Evolutionary conservation across 2,888 invertebrate genomes (phyloP), one percentile per base, ranked within the genome.

Genomic region (Cartodere bifasciata): DNA sequence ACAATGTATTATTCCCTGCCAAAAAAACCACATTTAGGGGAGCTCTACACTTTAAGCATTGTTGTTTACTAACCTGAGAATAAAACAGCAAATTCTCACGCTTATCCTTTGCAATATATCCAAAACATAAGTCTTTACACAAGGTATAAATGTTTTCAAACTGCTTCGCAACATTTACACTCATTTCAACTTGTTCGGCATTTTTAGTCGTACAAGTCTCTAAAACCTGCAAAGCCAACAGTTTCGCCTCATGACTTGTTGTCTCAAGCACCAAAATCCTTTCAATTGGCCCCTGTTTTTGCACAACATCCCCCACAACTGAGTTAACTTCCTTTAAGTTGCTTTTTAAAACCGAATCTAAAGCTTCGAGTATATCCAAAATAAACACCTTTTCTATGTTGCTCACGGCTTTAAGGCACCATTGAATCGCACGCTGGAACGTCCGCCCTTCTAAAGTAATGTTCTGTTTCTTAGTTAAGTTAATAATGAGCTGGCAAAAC

Each of bases 401-500:
- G 36, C 52, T 51, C 13, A 60, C 37, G 1, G 53, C 49, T 32
- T 56, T 45, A 22, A 60, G 45, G 29, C 58, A 54, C 64, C 64
- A 64, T 30, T 50, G 42, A 14, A 58, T 41, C 3, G 49, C 44
- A 29, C 55, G 28, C 1, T 41, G 44, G 13, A 58, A 45, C 7
- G 57, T 58, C 35, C 50, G 49, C 16, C 56, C 60, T 45, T 57
- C 58, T 6, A 60, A 36, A 17, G 39, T 53, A 13, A 72, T 48
- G 45, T 65, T 67, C 49, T 73, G 72, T 47, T 64, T 64, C 7
- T 60, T 64, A 21, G 72, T 39, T 11, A 75, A 54, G 40, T 64
- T 68, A 33, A 61, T 63, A 15, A 75, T 56, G 32, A 75, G 54
- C 45, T 67, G 65, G 41, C 72, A 70, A 36, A 67, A 62, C 58